These are phyloP conservation scores for Rattus norvegicus DNA, from an alignment of 2,113 vertebrate genomes.

Conservation along the genomic window DNA sequence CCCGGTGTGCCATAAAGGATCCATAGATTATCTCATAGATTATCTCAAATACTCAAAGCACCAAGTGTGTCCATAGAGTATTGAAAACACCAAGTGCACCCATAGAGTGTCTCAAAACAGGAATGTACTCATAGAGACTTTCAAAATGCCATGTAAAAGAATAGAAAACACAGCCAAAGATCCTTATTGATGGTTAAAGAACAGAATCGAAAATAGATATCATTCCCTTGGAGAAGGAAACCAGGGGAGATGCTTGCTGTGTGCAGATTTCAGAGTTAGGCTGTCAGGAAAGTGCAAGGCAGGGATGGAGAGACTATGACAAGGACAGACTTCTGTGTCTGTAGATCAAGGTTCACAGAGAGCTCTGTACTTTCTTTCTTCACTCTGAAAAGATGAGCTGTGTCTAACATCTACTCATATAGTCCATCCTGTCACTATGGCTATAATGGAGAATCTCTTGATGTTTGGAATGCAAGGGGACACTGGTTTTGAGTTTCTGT, in stretches of 20 bases:
- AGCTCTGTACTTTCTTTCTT: neutral
- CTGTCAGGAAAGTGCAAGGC: neutral
- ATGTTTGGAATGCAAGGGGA: neutral
- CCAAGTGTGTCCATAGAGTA: neutral
- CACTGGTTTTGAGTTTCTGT: neutral
- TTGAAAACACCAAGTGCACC: neutral
- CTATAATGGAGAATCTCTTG: neutral
- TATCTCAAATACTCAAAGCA: neutral
- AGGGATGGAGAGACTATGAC: neutral
- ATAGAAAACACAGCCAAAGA: neutral
- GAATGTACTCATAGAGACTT: neutral
- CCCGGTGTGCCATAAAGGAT: neutral
- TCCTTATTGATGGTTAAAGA: neutral
- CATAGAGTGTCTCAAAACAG: neutral
- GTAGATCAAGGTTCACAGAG: neutral
- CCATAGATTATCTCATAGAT: neutral
- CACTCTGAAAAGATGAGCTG: neutral
- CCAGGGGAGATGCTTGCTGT: neutral
- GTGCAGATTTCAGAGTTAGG: neutral
- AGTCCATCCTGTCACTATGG: neutral
- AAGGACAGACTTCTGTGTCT: neutral
- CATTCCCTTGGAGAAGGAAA: neutral
- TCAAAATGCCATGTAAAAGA: neutral
- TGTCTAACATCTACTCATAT: neutral
- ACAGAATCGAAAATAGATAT: neutral